phyloP scores from a whole-genome alignment of 2,888 invertebrate species.

The Dicycla oo region DNA sequence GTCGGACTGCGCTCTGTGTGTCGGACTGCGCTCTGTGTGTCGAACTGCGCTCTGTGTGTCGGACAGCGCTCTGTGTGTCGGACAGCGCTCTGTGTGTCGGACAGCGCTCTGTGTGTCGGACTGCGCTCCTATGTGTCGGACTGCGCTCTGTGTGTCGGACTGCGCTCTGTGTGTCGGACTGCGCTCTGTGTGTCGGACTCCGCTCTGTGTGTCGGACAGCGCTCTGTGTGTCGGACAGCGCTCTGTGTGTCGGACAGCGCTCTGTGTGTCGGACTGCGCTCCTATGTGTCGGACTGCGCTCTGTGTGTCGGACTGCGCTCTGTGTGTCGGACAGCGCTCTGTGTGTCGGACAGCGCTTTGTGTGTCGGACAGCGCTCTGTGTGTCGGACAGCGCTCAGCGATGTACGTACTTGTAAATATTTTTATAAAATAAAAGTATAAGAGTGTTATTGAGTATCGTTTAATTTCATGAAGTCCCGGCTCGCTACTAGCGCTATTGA shows the following conservation, averaged over 20 bases:
- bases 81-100: neutral
- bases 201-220: no score
- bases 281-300: neutral
- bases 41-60: neutral
- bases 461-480: conserved; percentile 42
- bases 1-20: neutral
- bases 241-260: neutral
- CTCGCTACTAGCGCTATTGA: neutral
- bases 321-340: neutral
- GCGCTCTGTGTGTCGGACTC: neutral
- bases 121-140: neutral
- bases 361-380: no score
- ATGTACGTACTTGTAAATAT: conserved; percentile 71
- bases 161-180: neutral
- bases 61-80: neutral
- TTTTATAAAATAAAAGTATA: conserved; percentile 74
- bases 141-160: neutral
- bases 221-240: neutral
- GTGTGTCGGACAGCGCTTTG: neutral
- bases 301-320: neutral
- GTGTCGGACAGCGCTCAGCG: neutral
- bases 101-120: neutral
- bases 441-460: conserved; percentile 65
- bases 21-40: neutral
- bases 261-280: neutral